Percentiles rank a stretch among this genome's conserved stretches.
phyloP scores from a whole-genome alignment of 2,113 vertebrate species.

The Scytalopus superciliaris region DNA sequence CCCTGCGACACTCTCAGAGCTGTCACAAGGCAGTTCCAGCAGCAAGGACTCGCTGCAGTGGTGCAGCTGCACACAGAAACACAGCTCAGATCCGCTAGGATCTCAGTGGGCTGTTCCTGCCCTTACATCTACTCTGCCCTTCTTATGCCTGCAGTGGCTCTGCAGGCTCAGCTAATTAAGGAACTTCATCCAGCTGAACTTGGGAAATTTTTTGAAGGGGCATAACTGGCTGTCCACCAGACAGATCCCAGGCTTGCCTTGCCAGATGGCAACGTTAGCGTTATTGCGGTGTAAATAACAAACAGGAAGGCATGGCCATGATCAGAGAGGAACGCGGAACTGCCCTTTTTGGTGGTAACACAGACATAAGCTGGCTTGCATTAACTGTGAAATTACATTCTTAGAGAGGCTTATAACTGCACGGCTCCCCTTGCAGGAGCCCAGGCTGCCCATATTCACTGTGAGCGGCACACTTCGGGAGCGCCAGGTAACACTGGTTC shows the following conservation, averaged over 20 bases:
- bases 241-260: not conserved
- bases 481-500: not conserved
- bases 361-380: not conserved
- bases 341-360: not conserved
- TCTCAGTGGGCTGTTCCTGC: not conserved
- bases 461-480: rapidly evolving
- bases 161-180: not conserved
- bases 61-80: not conserved
- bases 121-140: not conserved
- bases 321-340: not conserved
- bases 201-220: not conserved
- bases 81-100: rapidly evolving
- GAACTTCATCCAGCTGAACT: not conserved
- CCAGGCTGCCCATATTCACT: rapidly evolving
- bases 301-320: not conserved
- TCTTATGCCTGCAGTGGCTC: not conserved
- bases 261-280: not conserved
- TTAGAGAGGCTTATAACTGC: not conserved
- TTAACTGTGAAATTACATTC: not conserved
- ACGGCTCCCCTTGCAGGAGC: not conserved
- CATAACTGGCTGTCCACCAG: not conserved
- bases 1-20: not conserved
- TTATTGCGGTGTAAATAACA: not conserved
- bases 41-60: not conserved
- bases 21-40: not conserved